Evolutionary conservation across 2,888 invertebrate species (phyloP), one percentile per base, ranked within the genome.

Genomic region (Dynastes grantii): DNA sequence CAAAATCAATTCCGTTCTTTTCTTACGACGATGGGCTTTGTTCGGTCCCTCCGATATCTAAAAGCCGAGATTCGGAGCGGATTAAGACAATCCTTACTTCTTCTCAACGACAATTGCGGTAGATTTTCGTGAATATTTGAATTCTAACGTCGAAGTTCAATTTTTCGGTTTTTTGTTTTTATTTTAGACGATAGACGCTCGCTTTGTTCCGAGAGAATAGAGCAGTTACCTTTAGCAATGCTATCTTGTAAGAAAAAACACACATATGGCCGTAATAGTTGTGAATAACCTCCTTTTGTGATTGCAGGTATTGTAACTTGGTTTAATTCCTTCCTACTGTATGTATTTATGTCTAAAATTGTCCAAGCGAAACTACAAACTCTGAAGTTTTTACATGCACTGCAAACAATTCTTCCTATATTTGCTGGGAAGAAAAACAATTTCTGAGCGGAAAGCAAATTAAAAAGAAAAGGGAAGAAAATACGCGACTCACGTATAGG

Each of bases 1-100:
- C 89, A 89, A 89, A 89, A 89, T 89, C 89, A 89, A 89, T 89
- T 89, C 89, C 86, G 87, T 85, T 87, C 87, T 85, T 86, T 85
- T 85, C 85, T 84, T 84, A 81, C 84, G 79, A 79, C 78, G 81
- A 79, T 80, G 83, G 82, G 86, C 87, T 87, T 88, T 87, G 87
- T 87, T 87, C 87, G 83, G 84, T 84, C 84, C 85, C 84, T 82
- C 84, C 85, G 84, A 85, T 85, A 86, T 85, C 86, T 84, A 83
- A 85, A 83, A 84, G 84, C 82, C 82, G 82, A 86, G 86, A 87
- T 87, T 87, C 86, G 86, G 85, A 85, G 85, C 85, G 87, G 87
- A 88, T 88, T 88, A 88, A 84, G 84, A 84, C 84, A 84, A 84
- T 84, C 83, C 83, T 82, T 82, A 80, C 83, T 82, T 83, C 81